Evolutionary conservation across 2,113 vertebrate species (phyloP).

Genomic region (Chionodraco myersi): DNA sequence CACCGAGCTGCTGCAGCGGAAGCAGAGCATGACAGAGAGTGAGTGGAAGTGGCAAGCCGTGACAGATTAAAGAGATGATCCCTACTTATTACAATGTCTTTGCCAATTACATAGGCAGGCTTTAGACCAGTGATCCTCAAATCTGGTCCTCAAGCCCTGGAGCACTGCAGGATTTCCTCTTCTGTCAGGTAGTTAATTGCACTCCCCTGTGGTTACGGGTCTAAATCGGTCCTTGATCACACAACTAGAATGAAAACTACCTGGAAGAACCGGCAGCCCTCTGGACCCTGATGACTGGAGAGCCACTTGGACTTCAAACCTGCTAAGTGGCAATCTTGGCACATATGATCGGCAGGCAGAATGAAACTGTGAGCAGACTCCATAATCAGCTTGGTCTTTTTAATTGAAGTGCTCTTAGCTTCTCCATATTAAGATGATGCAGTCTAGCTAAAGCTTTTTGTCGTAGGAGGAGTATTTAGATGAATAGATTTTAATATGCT

Average conservation of each 20-base stretch:
- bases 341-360: constrained; percentile 9
- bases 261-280: constrained; percentile 35
- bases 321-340: constrained; percentile 31
- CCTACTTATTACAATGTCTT: constrained; percentile 74
- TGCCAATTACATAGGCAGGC: constrained; percentile 72
- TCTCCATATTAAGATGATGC: background rate
- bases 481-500: background rate
- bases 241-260: constrained; percentile 45
- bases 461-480: background rate
- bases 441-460: background rate
- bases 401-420: constrained; percentile 3
- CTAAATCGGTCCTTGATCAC: constrained; percentile 53
- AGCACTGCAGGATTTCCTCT: constrained; percentile 48
- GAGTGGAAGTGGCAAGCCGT: constrained; percentile 69
- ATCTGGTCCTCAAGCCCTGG: constrained; percentile 51
- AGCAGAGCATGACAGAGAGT: constrained; percentile 62
- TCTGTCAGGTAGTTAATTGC: constrained; percentile 67
- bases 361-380: constrained; percentile 9
- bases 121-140: constrained; percentile 66
- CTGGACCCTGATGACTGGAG: constrained; percentile 32
- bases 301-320: constrained; percentile 43
- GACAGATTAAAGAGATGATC: constrained; percentile 78
- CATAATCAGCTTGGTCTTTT: background rate
- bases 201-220: constrained; percentile 38
- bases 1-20: constrained; percentile 37